A percentile compares a stretch with the other conserved stretches of the same genome.
Conservation (phyloP, 2,797 vertebrate genomes). For the Champsocephalus esox region DNA sequence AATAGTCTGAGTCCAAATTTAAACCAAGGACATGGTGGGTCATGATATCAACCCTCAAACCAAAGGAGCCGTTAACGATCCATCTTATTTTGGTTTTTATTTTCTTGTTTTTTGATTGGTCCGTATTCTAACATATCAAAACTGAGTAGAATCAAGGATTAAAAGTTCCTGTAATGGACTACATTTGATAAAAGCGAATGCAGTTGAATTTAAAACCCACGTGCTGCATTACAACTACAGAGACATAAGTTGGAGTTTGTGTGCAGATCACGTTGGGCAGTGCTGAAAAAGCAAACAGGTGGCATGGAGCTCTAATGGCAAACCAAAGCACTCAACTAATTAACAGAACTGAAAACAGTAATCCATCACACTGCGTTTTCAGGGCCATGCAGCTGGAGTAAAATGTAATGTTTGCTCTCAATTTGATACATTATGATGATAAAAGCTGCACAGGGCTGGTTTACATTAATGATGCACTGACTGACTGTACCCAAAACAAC, state of each 20-base stretch:
- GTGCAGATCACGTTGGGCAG: constrained; percentile 1
- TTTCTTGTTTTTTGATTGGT: background rate
- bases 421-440: constrained; percentile 23
- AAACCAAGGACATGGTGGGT: no score
- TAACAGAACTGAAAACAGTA: constrained; percentile 58
- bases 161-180: background rate
- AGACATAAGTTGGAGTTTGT: constrained; percentile 1
- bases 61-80: no score
- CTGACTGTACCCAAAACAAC: background rate
- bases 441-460: constrained; percentile 19
- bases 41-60: no score
- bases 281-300: constrained; percentile 52
- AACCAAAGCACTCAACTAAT: constrained; percentile 60
- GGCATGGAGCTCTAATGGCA: constrained; percentile 32
- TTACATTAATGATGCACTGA: background rate
- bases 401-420: constrained; percentile 50
- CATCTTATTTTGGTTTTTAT: no score
- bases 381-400: constrained; percentile 16
- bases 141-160: background rate
- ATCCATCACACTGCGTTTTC: constrained; percentile 53
- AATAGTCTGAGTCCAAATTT: no score
- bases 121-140: background rate
- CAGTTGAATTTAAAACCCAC: constrained; percentile 7
- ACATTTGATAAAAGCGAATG: background rate
- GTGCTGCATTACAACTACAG: background rate